Conservation (phyloP, 2,888 invertebrate genomes). For the Aphidoletes aphidimyza region DNA sequence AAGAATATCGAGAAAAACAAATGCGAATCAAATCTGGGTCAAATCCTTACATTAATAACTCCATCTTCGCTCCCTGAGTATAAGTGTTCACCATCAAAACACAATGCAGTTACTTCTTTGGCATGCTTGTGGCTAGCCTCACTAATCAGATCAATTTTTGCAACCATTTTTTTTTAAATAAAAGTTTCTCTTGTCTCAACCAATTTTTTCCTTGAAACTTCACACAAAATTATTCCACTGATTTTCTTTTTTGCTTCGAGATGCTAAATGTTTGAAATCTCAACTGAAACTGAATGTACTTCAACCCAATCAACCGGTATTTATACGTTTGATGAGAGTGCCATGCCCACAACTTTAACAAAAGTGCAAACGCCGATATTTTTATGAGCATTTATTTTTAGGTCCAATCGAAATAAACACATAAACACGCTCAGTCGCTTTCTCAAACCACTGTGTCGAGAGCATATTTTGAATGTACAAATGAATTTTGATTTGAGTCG, state of each 20-base stretch:
- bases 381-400: slow-evolving; percentile 53
- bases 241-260: not conserved
- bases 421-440: not conserved
- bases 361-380: not conserved
- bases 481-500: no score
- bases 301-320: not conserved
- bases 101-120: slow-evolving; percentile 64
- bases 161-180: slow-evolving; percentile 57
- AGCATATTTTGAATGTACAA: not conserved
- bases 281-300: not conserved
- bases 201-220: not conserved
- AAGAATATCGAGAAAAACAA: not conserved
- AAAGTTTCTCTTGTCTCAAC: not conserved
- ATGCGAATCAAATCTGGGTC: not conserved
- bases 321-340: slow-evolving; percentile 6
- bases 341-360: slow-evolving; percentile 36
- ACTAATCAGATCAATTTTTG: slow-evolving; percentile 60
- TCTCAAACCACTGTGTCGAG: not conserved
- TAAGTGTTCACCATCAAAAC: slow-evolving; percentile 62
- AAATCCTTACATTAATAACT: slow-evolving; percentile 63
- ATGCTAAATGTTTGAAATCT: slow-evolving; percentile 14
- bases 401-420: slow-evolving; percentile 41
- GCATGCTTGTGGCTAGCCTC: slow-evolving; percentile 61
- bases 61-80: slow-evolving; percentile 67
- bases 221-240: not conserved